A percentile compares a stretch with the other conserved stretches of the same genome.
Conservation (phyloP, 30 jellyfish, hydroid and myxozoan species). For the Chironex yamaguchii region DNA sequence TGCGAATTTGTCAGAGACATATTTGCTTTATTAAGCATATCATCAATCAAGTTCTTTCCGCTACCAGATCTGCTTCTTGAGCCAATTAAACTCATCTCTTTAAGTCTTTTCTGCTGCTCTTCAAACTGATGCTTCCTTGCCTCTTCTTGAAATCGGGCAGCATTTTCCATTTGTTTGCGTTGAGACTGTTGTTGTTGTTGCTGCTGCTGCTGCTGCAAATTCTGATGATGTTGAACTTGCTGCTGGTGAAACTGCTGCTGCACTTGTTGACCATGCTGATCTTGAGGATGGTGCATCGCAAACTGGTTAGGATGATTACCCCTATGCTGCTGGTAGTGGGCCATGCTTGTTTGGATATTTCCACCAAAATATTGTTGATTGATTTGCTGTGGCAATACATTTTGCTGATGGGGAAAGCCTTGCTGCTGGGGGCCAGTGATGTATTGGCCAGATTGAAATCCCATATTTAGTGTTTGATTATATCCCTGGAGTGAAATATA, state of each 20-base stretch:
- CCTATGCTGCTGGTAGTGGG: too few species aligned
- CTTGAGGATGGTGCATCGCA: too few species aligned
- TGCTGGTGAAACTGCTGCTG: background rate
- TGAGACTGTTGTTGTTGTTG: background rate
- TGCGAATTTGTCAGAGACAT: background rate
- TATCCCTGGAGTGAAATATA: too few species aligned
- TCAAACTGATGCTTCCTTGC: constrained; percentile 52
- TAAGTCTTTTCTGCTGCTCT: constrained; percentile 61
- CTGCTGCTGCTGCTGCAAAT: background rate
- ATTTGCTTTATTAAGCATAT: background rate
- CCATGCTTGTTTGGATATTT: too few species aligned
- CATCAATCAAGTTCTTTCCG: background rate
- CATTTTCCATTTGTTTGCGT: background rate
- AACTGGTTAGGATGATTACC: too few species aligned
- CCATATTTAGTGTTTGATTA: too few species aligned
- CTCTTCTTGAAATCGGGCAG: constrained; percentile 1
- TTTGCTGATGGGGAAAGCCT: too few species aligned
- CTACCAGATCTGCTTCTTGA: background rate
- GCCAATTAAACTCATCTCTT: constrained; percentile 14
- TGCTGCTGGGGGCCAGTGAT: too few species aligned
- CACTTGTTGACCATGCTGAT: too few species aligned
- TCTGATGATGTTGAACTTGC: background rate
- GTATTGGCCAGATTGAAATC: too few species aligned
- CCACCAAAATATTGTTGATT: too few species aligned
- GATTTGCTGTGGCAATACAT: too few species aligned